A percentile compares a stretch with the other conserved stretches of the same genome.
Evolutionary conservation across 2,888 invertebrate genomes (phyloP).

Genomic region (Scaeva pyrastri): DNA sequence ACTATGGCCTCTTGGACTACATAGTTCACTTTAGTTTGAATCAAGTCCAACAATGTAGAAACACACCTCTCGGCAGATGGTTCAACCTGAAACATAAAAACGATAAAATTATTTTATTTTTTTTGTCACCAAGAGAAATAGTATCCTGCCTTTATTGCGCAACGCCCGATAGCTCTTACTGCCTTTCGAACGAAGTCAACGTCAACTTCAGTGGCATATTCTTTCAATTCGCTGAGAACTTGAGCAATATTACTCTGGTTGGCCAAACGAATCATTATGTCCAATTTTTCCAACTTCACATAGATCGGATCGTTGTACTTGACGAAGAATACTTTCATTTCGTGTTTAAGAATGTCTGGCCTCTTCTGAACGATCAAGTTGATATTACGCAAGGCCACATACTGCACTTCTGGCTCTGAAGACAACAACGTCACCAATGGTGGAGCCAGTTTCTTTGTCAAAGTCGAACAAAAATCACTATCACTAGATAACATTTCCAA

Average conservation of each 20-base stretch:
- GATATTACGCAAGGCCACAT: slow-evolving; percentile 98
- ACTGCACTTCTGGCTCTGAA: slow-evolving; percentile 99
- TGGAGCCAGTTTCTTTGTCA: slow-evolving; percentile 99
- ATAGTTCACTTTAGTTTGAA: slow-evolving; percentile 99
- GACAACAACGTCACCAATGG: slow-evolving; percentile 98
- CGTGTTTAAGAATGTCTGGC: slow-evolving; percentile 99
- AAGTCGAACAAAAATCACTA: slow-evolving; percentile 95
- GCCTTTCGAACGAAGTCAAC: slow-evolving; percentile 99
- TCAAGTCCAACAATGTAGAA: slow-evolving; percentile 97
- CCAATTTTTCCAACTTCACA: slow-evolving; percentile 98
- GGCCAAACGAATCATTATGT: slow-evolving; percentile 99
- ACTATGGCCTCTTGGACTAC: slow-evolving; percentile 99
- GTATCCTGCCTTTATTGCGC: slow-evolving; percentile 93
- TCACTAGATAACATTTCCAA: slow-evolving; percentile 98
- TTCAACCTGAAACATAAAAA: slow-evolving; percentile 86
- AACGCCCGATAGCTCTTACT: slow-evolving; percentile 98
- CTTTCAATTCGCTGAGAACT: slow-evolving; percentile 98
- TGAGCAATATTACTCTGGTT: slow-evolving; percentile 99
- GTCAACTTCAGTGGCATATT: slow-evolving; percentile 99
- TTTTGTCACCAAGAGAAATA: not conserved
- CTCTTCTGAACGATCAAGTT: slow-evolving; percentile 99
- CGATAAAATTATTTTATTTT: not conserved
- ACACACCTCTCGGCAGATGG: slow-evolving; percentile 99
- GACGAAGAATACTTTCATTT: slow-evolving; percentile 99
- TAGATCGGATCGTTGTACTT: slow-evolving; percentile 99